These are phyloP conservation scores for Malacoraja senta DNA, from an alignment of 2,797 vertebrate genomes.

Conservation along the genomic window DNA sequence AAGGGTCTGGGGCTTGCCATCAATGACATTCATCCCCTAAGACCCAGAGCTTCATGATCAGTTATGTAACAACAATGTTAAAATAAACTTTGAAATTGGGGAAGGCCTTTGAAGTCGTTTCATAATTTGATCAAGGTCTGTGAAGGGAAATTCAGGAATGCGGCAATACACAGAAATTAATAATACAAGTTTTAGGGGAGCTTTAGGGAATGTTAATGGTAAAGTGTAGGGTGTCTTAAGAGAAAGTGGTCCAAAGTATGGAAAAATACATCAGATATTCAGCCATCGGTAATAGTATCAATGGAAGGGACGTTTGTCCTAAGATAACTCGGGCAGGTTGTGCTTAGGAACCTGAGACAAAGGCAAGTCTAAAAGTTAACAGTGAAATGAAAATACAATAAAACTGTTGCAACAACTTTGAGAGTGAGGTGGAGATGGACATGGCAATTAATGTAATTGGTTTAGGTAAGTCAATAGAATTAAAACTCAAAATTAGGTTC, in stretches of 20 bases:
- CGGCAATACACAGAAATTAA: neutral
- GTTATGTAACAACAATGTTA: neutral
- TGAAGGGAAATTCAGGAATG: neutral
- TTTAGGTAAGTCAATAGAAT: neutral
- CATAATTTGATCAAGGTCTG: neutral
- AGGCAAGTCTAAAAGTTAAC: neutral
- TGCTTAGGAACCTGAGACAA: neutral
- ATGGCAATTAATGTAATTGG: neutral
- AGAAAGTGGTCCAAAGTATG: neutral
- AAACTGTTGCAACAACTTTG: neutral
- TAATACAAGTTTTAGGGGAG: neutral
- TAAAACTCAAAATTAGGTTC: neutral
- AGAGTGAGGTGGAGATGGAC: neutral
- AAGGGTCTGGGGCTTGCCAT: neutral
- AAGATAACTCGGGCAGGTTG: neutral
- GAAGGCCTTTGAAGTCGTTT: neutral
- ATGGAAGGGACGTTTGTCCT: neutral
- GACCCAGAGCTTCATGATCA: neutral
- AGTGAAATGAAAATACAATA: neutral
- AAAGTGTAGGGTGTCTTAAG: neutral
- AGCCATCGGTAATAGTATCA: neutral
- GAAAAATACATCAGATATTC: neutral
- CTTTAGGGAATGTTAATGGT: neutral
- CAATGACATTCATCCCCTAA: neutral
- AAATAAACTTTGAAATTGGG: neutral